Percentiles rank a stretch among this genome's conserved stretches.
Evolutionary conservation across 1,140 invertebrate species (phyloP).

Genomic region (Aplysia californica): DNA sequence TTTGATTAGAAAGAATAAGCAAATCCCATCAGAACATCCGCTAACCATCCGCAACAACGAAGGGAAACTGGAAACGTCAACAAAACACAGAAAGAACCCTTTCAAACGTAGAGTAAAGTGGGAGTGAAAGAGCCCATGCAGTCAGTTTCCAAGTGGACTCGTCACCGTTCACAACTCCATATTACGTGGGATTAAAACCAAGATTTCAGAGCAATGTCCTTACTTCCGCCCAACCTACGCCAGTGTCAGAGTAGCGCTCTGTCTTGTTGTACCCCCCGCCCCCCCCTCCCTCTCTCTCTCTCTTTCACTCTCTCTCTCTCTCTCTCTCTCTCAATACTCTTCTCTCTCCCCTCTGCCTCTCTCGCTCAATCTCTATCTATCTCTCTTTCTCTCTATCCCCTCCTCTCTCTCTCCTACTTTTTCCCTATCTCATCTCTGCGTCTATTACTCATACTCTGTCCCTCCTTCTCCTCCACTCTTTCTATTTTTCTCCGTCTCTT

Average conservation of each 20-base stretch:
- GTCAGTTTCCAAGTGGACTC: too few species aligned
- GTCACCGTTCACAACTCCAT: too few species aligned
- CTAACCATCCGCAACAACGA: too few species aligned
- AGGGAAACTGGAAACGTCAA: too few species aligned
- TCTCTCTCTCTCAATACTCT: not conserved
- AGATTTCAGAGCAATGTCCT: too few species aligned
- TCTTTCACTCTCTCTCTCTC: not conserved
- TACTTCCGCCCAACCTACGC: not conserved
- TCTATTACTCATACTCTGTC: not conserved
- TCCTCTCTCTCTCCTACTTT: not conserved
- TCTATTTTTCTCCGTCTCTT: not conserved
- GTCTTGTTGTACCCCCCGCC: not conserved
- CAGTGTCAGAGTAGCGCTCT: not conserved
- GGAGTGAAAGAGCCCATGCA: too few species aligned
- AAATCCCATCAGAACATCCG: too few species aligned
- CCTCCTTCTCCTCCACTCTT: not conserved
- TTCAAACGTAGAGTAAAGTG: too few species aligned
- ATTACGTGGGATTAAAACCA: too few species aligned
- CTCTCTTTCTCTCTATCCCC: not conserved
- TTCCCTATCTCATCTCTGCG: not conserved
- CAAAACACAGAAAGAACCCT: too few species aligned
- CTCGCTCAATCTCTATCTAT: too few species aligned
- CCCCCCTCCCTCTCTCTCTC: not conserved
- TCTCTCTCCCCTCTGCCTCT: not conserved
- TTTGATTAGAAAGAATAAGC: too few species aligned